phyloP scores from a whole-genome alignment of 2,797 vertebrate species.

The Hafferia zeledoni region DNA sequence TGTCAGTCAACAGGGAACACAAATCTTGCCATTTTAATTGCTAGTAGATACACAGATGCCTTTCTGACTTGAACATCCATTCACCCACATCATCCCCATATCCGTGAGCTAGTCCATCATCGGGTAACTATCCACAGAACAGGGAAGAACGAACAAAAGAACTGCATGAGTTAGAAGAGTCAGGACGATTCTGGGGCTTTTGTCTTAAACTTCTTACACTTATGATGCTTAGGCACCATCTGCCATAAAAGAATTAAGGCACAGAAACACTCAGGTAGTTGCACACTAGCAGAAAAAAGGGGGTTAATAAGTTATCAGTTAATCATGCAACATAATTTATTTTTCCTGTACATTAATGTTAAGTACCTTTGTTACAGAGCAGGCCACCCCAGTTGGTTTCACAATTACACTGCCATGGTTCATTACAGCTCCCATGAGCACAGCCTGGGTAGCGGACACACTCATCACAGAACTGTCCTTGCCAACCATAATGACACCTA shows the following conservation, averaged over 20 bases:
- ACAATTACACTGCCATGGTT: slow-evolving; percentile 91
- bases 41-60: background rate
- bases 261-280: slow-evolving; percentile 4
- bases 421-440: slow-evolving; percentile 89
- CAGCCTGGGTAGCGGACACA: slow-evolving; percentile 93
- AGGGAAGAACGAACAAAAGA: background rate
- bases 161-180: background rate
- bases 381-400: slow-evolving; percentile 98
- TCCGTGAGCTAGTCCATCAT: background rate
- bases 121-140: background rate
- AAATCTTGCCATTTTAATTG: background rate
- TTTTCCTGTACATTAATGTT: slow-evolving; percentile 48
- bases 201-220: background rate
- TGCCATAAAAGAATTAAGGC: background rate
- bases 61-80: background rate
- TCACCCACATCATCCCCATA: background rate
- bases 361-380: slow-evolving; percentile 93
- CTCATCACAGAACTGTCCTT: slow-evolving; percentile 90
- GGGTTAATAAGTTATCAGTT: slow-evolving; percentile 43
- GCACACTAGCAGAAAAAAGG: background rate
- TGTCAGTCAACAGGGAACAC: background rate
- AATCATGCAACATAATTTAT: slow-evolving; percentile 47
- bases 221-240: background rate
- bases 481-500: slow-evolving; percentile 96
- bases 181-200: background rate